Evolutionary conservation across 2,888 invertebrate genomes (phyloP), one percentile per base, ranked within the genome.

Genomic region (Blomia tropicalis): DNA sequence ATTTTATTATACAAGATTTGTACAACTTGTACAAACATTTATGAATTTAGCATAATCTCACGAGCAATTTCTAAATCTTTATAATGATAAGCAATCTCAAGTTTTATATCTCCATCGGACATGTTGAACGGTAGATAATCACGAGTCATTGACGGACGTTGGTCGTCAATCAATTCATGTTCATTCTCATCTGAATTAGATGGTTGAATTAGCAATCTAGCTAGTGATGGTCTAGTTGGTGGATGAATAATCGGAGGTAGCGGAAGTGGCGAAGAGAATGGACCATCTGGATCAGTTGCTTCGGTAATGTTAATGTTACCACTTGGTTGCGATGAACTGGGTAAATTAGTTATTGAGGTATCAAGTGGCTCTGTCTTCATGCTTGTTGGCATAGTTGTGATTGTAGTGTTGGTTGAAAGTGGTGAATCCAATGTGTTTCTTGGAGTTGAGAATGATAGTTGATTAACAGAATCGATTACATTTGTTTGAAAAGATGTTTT

Each of bases 111-210:
- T 19, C 32, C 56, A 36, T 56, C 56, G 11, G 19, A 19, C 29
- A 56, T 11, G 23, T 31, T 36, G n/a, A 56, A 2, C 30, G 56
- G 56, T 11, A 56, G 31, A 36, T 27, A 56, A 23, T 56, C 56
- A 25, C n/a, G 32, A 19, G 56, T 56, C 56, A 56, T 56, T 17
- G 32, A 32, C n/a, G 56, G 56, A 19, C 29, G 56, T 3, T n/a
- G 56, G 23, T 56, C 11, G 14, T 31, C n/a, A 31, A 32, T 36
- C 51, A 47, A 27, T 36, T 56, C 56, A 14, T n/a, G 56, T 31
- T n/a, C 51, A 27, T 30, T 27, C 14, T 4, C 22, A 31, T 5
- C n/a, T 7, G 4, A 5, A 27, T 27, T 27, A 2, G 7, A 7
- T 11, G 51, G 51, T 11, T 7, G 51, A 19, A 47, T 47, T 7